phyloP scores from a whole-genome alignment of 2,888 invertebrate genomes.

The Lithophane semibrunnea region DNA sequence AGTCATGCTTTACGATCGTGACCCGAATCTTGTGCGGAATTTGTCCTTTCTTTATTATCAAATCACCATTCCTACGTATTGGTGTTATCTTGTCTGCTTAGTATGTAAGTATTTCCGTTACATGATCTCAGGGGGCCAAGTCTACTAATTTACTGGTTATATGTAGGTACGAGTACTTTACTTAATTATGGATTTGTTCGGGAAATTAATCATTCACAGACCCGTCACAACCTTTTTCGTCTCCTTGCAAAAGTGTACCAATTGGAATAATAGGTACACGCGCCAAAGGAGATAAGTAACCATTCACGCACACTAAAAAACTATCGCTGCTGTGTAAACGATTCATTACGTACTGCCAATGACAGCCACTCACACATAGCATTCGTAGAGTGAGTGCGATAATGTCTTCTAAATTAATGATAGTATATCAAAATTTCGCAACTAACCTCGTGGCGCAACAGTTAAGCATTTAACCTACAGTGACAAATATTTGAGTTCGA shows the following conservation, averaged over 20 bases:
- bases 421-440: too few species aligned
- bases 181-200: not conserved
- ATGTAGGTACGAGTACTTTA: not conserved
- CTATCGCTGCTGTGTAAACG: too few species aligned
- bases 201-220: not conserved
- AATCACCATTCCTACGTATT: conserved; percentile 64
- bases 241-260: not conserved
- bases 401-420: too few species aligned
- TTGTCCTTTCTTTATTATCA: conserved; percentile 68
- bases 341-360: too few species aligned
- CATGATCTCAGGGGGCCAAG: not conserved
- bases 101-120: conserved; percentile 1
- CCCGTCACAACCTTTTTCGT: not conserved
- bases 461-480: too few species aligned
- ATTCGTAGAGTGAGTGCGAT: too few species aligned
- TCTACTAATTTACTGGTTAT: not conserved
- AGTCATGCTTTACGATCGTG: conserved; percentile 72
- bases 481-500: too few species aligned
- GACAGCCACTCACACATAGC: too few species aligned
- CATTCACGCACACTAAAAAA: too few species aligned
- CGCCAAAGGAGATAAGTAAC: too few species aligned
- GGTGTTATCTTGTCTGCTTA: conserved; percentile 12
- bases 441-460: too few species aligned
- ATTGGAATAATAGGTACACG: not conserved
- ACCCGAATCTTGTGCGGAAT: conserved; percentile 67